A percentile compares a stretch with the other conserved stretches of the same genome.
phyloP scores from a whole-genome alignment of 2,888 invertebrate genomes.

The Malacosoma neustria region DNA sequence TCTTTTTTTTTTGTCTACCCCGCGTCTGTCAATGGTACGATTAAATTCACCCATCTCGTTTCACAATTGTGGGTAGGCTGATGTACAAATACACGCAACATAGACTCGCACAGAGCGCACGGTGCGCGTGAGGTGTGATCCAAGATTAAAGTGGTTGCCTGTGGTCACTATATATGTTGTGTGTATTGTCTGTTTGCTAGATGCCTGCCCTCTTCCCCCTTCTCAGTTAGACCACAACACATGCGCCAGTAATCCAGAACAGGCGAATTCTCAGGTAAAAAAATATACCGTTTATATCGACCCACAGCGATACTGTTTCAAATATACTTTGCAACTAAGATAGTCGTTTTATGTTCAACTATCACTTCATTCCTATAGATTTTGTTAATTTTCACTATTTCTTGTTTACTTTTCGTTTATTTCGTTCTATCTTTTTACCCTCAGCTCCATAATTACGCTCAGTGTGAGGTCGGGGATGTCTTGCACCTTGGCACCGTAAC shows the following conservation, averaged over 20 bases:
- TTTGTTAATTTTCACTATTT: slow-evolving; percentile 56
- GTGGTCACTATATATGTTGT: slow-evolving; percentile 79
- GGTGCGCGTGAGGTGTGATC: slow-evolving; percentile 71
- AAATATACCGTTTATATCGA: slow-evolving; percentile 67
- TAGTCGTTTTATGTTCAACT: slow-evolving; percentile 64
- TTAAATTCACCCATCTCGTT: slow-evolving; percentile 21
- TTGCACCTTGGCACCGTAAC: slow-evolving; percentile 22
- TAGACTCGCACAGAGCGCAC: slow-evolving; percentile 52
- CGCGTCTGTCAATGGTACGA: slow-evolving; percentile 16
- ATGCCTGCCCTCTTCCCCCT: slow-evolving; percentile 94
- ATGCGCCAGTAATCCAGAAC: slow-evolving; percentile 83
- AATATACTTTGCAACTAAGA: slow-evolving; percentile 68
- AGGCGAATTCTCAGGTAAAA: slow-evolving; percentile 82
- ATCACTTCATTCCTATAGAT: slow-evolving; percentile 67
- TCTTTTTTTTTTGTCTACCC: slow-evolving; percentile 36
- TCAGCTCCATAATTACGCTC: slow-evolving; percentile 53
- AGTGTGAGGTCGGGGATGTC: slow-evolving; percentile 46
- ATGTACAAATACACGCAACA: slow-evolving; percentile 70
- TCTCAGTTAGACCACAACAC: slow-evolving; percentile 90
- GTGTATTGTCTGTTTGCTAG: slow-evolving; percentile 95
- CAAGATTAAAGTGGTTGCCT: slow-evolving; percentile 72
- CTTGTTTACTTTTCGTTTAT: slow-evolving; percentile 45
- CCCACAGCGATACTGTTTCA: slow-evolving; percentile 67
- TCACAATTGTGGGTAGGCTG: slow-evolving; percentile 54
- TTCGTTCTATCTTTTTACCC: slow-evolving; percentile 16